Evolutionary conservation across 2,888 invertebrate genomes (phyloP), one percentile per base, ranked within the genome.

Genomic region (Ornithoptera priamus): DNA sequence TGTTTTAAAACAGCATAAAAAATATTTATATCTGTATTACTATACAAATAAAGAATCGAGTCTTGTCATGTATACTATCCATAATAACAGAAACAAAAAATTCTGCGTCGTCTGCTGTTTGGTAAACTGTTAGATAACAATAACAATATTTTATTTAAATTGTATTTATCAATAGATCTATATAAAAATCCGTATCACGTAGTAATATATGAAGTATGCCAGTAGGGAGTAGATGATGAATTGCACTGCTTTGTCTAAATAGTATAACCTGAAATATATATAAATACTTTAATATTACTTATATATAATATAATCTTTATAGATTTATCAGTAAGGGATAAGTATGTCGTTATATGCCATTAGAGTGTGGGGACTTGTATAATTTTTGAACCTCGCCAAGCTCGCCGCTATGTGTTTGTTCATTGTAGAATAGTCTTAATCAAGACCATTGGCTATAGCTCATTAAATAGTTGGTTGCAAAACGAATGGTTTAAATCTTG

Each of bases 211-310:
- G 63, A 85, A 80, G 70, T 87, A 87, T 0, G 78, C 79, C 4
- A 79, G 73, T 0, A 85, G 66, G 0, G 79, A 73, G 53, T 80
- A 84, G 0, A 86, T 50, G 15, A 84, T 61, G 10, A 82, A 67
- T 66, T 83, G 80, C 12, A 81, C 76, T 0, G 77, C 72, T 74
- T 84, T 87, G 80, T 94, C 94, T 70, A 94, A 74, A 73, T 93
- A 89, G 78, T 93, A 94, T 22, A 94, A 82, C 69, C 93, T 93
- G 89, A 68, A 85, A 85, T 64, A 53, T 17, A 50, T 1, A 60
- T 36, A 57, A 57, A 20, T 8, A 57, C n/a, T 57, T 18, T 20
- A 20, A 57, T 57, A 18, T n/a, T 1, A 20, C 18, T 15, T 50
- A 10, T 46, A n/a, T n/a, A n/a, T n/a, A n/a, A n/a, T 10, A 46